Conservation (phyloP, 2,797 vertebrate species). For the Pristis pectinata region DNA sequence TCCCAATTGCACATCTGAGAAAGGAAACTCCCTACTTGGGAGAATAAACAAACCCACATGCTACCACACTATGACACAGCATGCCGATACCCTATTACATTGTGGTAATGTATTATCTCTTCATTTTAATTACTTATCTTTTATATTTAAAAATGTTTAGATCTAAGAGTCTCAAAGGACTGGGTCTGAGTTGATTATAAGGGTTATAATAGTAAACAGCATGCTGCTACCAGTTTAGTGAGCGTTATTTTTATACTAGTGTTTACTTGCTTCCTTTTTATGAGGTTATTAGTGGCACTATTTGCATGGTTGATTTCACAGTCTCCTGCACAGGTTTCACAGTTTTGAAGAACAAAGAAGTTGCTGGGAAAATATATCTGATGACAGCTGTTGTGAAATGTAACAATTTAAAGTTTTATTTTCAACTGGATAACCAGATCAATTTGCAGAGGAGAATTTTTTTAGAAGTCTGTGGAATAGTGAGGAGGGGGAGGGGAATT, state of each 20-base stretch:
- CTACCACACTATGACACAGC: not conserved
- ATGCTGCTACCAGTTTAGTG: not conserved
- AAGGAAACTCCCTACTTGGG: not conserved
- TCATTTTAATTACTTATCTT: not conserved
- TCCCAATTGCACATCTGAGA: too few relatives aligned
- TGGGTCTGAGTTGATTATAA: not conserved
- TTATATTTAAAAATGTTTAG: not conserved
- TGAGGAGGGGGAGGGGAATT: not conserved
- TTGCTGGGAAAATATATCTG: constrained; percentile 21
- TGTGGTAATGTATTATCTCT: not conserved
- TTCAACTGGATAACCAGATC: constrained; percentile 21
- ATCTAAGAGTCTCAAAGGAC: not conserved
- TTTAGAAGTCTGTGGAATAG: not conserved
- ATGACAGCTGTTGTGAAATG: constrained; percentile 26
- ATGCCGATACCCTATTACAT: not conserved
- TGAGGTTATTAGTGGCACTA: constrained; percentile 3
- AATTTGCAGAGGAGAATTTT: constrained; percentile 4
- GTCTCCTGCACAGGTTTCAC: not conserved
- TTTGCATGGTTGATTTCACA: constrained; percentile 17
- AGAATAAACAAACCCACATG: not conserved
- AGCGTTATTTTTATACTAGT: not conserved
- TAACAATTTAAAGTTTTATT: constrained; percentile 37
- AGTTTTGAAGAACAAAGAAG: constrained; percentile 18
- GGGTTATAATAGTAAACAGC: not conserved
- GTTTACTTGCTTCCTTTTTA: not conserved